A percentile compares a stretch with the other conserved stretches of the same genome.
phyloP scores from a whole-genome alignment of 2,797 vertebrate genomes.

The Enteromius fasciolatus region DNA sequence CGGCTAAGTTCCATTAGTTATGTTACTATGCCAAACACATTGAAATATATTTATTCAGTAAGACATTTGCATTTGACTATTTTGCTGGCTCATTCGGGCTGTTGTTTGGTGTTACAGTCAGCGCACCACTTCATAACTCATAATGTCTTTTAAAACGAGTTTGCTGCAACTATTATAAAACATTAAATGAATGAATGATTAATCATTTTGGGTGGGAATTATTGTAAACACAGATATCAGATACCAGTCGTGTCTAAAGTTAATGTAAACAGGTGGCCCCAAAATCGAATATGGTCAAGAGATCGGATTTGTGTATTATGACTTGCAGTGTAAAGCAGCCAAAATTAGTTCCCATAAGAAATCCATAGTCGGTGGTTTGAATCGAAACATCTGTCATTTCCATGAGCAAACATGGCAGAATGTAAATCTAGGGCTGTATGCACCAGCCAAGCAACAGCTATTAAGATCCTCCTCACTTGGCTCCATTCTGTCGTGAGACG shows the following conservation, averaged over 20 bases:
- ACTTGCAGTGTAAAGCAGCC: no score
- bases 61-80: conserved; percentile 9
- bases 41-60: conserved; percentile 14
- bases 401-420: not conserved
- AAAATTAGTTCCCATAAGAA: not conserved
- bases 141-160: not conserved
- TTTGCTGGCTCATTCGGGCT: not conserved
- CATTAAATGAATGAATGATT: no score
- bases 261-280: no score
- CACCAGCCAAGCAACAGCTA: not conserved
- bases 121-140: not conserved
- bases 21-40: not conserved
- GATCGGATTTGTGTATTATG: no score
- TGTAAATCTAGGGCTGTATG: not conserved
- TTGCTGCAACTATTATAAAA: not conserved
- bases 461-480: not conserved
- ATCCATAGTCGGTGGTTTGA: not conserved
- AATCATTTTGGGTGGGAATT: no score
- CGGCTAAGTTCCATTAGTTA: conserved; percentile 24
- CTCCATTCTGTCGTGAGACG: not conserved
- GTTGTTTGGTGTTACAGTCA: not conserved
- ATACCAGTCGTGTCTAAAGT: no score
- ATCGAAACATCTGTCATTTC: not conserved
- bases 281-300: no score
- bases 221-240: no score